Percentiles rank a stretch among this genome's conserved stretches.
These are phyloP conservation scores for Oryzias melastigma DNA, from an alignment of 2,113 vertebrate genomes.

Conservation along the genomic window DNA sequence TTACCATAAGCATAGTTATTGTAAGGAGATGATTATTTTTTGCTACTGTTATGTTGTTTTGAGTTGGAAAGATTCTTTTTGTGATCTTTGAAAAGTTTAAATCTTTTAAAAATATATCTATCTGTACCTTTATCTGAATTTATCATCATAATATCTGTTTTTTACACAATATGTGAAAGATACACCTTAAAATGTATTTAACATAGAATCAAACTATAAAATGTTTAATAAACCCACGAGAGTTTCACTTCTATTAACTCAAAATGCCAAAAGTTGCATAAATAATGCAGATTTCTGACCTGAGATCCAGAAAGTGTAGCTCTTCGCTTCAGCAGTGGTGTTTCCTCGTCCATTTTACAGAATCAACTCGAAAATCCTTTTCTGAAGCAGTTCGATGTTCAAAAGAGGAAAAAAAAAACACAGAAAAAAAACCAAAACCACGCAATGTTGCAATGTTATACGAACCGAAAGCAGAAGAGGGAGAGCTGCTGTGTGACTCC, in stretches of 20 bases:
- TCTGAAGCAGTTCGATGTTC: not conserved
- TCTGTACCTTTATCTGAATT: too few relatives aligned
- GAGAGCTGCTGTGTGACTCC: conserved; percentile 10
- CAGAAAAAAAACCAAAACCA: not conserved
- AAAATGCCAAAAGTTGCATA: not conserved
- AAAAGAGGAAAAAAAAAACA: not conserved
- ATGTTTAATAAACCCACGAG: not conserved
- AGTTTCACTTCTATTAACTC: too few relatives aligned
- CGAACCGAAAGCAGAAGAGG: conserved; percentile 35
- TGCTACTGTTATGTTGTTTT: too few relatives aligned
- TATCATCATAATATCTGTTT: too few relatives aligned
- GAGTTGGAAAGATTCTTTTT: too few relatives aligned
- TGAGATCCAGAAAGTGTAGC: conserved; percentile 5
- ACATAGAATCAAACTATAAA: not conserved
- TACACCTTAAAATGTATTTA: not conserved
- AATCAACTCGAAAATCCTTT: not conserved
- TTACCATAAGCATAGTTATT: too few relatives aligned
- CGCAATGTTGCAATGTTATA: conserved; percentile 1
- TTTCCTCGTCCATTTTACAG: conserved; percentile 42
- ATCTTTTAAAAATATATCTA: too few relatives aligned
- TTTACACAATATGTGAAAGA: too few relatives aligned
- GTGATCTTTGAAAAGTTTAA: too few relatives aligned
- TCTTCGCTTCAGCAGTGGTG: conserved; percentile 36
- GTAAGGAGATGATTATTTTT: too few relatives aligned
- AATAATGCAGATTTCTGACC: conserved; percentile 33